Base-by-base conservation (phyloP, 2,797 vertebrate genomes). In the Sebastes nivosus region DNA sequence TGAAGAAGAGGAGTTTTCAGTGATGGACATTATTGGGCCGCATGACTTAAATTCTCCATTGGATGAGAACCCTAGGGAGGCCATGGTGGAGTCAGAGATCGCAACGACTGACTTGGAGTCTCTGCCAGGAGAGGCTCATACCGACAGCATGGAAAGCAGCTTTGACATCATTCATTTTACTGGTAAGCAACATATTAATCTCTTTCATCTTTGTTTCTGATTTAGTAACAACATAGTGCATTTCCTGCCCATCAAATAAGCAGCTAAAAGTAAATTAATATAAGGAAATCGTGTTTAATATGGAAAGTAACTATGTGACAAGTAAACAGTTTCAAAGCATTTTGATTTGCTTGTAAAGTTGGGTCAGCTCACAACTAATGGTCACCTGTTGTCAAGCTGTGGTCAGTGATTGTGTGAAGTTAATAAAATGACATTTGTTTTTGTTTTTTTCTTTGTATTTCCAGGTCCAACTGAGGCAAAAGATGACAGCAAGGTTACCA, bases 121-220 rank as follows among this genome's bases (percentile, higher is more conserved):
- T 70, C 61, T 55, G 27, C 8, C 27, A 70, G 74, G 55, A 78
- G 79, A 74, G 5, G 9, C 34, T 22, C 25, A 71, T 0, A 2
- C 14, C 50, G 4, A 1, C 61, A 50, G n/a, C 8, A 27, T 12
- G 5, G 66, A 72, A 30, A 60, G n/a, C 67, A 63, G 60, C 50
- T 8, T 20, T 71, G 52, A 76, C 36, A 3, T 61, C 36, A 5
- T 50, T 12, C 32, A 9, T 42, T n/a, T 68, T 30, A 69, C 77
- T 60, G 88, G 94, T 93, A 77, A 92, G 91, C 61, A 76, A 18
- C 1, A 52, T 2, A 12, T 77, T 30, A 0, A 18, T 67, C 67
- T 76, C 1, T 25, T 16, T 34, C 25, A 22, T 6, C 25, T 16
- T 57, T 36, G 3, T 69, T 38, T 65, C 1, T 54, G 2, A 22